phyloP scores from a whole-genome alignment of 2,113 vertebrate species.

The Glareola pratincola region DNA sequence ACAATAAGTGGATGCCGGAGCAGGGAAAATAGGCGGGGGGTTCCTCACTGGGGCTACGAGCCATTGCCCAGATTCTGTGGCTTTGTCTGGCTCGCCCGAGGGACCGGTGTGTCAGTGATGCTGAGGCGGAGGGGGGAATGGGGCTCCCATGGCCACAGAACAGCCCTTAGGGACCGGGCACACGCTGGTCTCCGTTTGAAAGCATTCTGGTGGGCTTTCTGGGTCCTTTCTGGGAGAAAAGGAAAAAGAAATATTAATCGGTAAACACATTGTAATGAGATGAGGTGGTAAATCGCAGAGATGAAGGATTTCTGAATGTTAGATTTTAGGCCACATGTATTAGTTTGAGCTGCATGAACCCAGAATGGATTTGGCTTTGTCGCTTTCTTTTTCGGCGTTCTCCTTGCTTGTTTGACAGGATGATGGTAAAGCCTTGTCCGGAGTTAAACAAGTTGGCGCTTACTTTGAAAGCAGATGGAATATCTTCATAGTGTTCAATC shows the following conservation, averaged over 20 bases:
- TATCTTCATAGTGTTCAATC: not conserved
- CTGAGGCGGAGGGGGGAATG: not conserved
- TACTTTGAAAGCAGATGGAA: not conserved
- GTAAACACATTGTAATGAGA: rapidly evolving
- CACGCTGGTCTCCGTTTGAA: not conserved
- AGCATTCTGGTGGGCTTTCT: not conserved
- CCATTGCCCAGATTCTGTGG: not conserved
- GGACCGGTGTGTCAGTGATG: not conserved
- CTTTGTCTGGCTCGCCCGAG: not conserved
- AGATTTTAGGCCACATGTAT: not conserved
- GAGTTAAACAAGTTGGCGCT: not conserved
- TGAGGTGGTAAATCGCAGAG: not conserved
- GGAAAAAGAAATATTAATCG: not conserved
- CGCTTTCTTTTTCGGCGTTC: not conserved
- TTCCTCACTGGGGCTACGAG: not conserved
- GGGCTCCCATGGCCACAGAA: not conserved
- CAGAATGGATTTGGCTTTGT: not conserved
- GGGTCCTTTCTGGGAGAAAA: not conserved
- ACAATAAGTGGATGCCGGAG: not conserved
- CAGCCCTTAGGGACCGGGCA: rapidly evolving
- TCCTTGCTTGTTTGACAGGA: not conserved
- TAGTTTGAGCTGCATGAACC: not conserved
- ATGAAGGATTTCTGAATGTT: not conserved
- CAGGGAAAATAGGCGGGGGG: no score
- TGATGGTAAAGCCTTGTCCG: not conserved